Base-by-base conservation (phyloP, 2,113 vertebrate genomes). In the Agapornis roseicollis region DNA sequence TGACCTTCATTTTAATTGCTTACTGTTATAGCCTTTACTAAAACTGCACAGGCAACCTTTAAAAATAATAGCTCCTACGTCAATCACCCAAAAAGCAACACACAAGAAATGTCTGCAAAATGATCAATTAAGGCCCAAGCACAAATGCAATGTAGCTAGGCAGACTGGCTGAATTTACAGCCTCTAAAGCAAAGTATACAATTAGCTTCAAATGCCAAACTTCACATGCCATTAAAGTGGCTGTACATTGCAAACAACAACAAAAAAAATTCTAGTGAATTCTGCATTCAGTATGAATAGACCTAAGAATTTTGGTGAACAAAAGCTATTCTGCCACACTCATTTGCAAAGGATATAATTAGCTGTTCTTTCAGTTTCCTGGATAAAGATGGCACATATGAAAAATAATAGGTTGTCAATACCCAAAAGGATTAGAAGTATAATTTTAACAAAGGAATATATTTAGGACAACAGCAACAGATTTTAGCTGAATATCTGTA, bases 321-420 rank as follows among this genome's bases (percentile, higher is more conserved):
- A 98, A 98, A 97, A 97, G 97, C 96, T 87, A 87, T 95, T 97
- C 91, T 92, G 91, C 94, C 97, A 84, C 70, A 94, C 69, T 97
- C 96, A 97, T 98, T 98, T 98, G 90, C 92, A 97, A 97, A 96
- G 88, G 96, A 98, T 98, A 94, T 98, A 98, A 99, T 99, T 99
- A 98, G 97, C 96, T 97, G 95, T 97, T 98, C 97, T 94, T 97
- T 96, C 94, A 73, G 63, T 96, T 97, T 97, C 96, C 95, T 96
- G 95, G 76, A 78, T 97, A 96, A 97, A 97, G 96, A 97, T 98
- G 94, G 82, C 69, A 97, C 93, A 90, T 96, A 97, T 84, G 81
- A 98, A 97, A 98, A 98, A 98, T 97, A 98, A 98, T 96, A 97
- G 97, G 95, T 24, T 98, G 97, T 97, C 97, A 98, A 93, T 97